Conservation (phyloP, 2,113 vertebrate species). For the Cacatua alba region DNA sequence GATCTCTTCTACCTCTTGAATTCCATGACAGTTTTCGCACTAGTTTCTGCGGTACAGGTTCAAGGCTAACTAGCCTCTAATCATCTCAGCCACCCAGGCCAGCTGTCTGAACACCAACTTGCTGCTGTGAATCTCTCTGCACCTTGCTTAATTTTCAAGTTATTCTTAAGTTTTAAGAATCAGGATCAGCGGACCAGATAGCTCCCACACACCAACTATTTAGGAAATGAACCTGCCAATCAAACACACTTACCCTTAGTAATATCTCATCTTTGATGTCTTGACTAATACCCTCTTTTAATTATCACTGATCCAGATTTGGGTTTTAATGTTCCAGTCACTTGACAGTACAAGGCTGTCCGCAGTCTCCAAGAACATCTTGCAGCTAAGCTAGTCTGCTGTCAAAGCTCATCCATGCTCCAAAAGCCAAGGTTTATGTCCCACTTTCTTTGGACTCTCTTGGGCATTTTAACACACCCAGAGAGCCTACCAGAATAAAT, state of each 20-base stretch:
- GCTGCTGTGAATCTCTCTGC: background rate
- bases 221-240: background rate
- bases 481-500: background rate
- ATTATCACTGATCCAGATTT: background rate
- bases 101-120: background rate
- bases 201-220: background rate
- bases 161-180: background rate
- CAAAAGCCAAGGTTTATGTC: background rate
- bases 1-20: background rate
- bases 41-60: background rate
- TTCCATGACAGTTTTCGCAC: background rate
- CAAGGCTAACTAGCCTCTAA: background rate
- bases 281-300: background rate
- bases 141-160: background rate
- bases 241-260: background rate
- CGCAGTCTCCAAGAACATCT: background rate
- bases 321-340: background rate
- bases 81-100: background rate
- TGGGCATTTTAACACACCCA: background rate
- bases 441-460: background rate
- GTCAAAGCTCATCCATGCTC: background rate
- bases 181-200: background rate
- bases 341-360: background rate
- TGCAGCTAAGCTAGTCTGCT: background rate
- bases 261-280: background rate